A percentile compares a stretch with the other conserved stretches of the same genome.
These are phyloP conservation scores for Drosophila limbata DNA, from an alignment of 2,888 invertebrate genomes.

Conservation along the genomic window DNA sequence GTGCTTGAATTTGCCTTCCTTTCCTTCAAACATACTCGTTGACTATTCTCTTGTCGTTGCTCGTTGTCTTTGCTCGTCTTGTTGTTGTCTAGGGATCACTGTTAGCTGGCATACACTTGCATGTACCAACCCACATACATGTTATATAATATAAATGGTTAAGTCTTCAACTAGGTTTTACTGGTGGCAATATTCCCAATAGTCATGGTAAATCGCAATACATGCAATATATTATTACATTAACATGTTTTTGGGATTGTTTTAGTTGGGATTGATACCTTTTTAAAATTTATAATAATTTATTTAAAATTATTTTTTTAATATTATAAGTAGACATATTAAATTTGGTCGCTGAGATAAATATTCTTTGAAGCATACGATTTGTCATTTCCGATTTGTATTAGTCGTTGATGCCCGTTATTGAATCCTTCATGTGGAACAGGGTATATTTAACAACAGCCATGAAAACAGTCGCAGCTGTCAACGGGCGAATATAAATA, in stretches of 20 bases:
- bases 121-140: too few species aligned
- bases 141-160: background rate
- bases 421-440: background rate
- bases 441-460: background rate
- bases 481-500: constrained; percentile 22
- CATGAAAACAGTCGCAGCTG: constrained; percentile 1
- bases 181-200: constrained; percentile 7
- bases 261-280: background rate
- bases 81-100: too few species aligned
- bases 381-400: background rate
- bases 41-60: too few species aligned
- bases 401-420: background rate
- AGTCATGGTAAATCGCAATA: too few species aligned
- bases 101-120: too few species aligned
- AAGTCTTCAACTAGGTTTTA: background rate
- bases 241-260: too few species aligned
- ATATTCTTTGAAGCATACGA: background rate
- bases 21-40: too few species aligned
- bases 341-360: background rate
- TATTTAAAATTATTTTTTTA: too few species aligned
- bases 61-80: too few species aligned
- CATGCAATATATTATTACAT: background rate
- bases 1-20: too few species aligned
- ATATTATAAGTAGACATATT: background rate
- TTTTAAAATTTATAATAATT: background rate